phyloP scores from a whole-genome alignment of 2,113 vertebrate genomes.

The Syngnathus floridae region DNA sequence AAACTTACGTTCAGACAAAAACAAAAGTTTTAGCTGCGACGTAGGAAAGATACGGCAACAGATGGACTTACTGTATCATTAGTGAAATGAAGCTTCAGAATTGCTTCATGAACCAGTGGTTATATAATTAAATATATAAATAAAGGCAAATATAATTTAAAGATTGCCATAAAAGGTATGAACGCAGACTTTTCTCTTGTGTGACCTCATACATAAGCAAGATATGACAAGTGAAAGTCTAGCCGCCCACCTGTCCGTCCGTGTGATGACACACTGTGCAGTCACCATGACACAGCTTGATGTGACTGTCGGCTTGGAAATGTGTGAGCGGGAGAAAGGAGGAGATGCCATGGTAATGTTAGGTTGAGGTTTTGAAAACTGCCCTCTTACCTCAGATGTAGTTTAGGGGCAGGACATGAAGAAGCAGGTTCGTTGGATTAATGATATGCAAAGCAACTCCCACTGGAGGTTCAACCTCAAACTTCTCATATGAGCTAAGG shows the following conservation, averaged over 20 bases:
- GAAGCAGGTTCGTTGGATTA: conserved; percentile 31
- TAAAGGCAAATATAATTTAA: too few relatives aligned
- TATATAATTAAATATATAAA: too few relatives aligned
- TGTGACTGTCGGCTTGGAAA: not conserved
- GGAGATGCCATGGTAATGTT: too few relatives aligned
- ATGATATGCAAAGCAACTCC: not conserved
- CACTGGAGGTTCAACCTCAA: conserved; percentile 14
- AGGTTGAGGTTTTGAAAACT: not conserved
- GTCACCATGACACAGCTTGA: not conserved
- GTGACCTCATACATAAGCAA: conserved; percentile 11
- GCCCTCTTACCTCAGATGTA: not conserved
- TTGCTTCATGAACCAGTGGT: too few relatives aligned
- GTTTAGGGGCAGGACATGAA: conserved; percentile 29
- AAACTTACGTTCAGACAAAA: too few relatives aligned
- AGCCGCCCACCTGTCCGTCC: not conserved
- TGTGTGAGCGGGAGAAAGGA: not conserved
- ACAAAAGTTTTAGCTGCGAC: too few relatives aligned
- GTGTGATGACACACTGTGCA: not conserved
- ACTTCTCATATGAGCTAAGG: conserved; percentile 11
- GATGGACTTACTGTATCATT: too few relatives aligned
- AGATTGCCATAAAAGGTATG: not conserved
- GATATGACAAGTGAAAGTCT: conserved; percentile 9
- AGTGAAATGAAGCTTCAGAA: too few relatives aligned
- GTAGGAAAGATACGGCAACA: too few relatives aligned
- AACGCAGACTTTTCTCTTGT: not conserved